phyloP scores from a whole-genome alignment of 2,888 invertebrate genomes.

The Andrena hattorfiana region DNA sequence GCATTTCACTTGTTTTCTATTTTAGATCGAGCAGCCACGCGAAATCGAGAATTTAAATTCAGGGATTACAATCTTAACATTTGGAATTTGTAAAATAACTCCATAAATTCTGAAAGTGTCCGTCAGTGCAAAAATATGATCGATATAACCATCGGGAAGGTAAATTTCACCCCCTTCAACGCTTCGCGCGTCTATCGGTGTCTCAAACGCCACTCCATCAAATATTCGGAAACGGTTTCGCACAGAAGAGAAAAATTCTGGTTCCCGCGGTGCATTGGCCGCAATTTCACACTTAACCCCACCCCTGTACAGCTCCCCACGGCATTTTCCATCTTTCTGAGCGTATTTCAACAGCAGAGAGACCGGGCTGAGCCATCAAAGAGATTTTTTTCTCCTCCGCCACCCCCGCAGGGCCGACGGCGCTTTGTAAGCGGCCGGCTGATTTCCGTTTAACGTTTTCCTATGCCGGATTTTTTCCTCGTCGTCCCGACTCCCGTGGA shows the following conservation, averaged over 20 bases:
- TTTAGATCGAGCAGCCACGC: not conserved
- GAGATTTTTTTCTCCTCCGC: conserved; percentile 69
- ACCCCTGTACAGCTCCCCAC: conserved; percentile 50
- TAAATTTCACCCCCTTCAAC: conserved; percentile 4
- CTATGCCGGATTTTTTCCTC: conserved; percentile 62
- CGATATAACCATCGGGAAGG: not conserved
- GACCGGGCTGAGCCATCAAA: conserved; percentile 75
- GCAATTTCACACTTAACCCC: conserved; percentile 79
- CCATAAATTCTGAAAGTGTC: not conserved
- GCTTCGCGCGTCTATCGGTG: conserved; percentile 9
- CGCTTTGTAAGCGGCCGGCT: conserved; percentile 68
- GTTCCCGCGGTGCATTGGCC: conserved; percentile 57
- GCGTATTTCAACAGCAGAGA: conserved; percentile 69
- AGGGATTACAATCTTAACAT: not conserved
- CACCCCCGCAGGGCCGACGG: conserved; percentile 57
- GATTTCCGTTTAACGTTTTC: conserved; percentile 81
- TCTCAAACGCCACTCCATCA: conserved; percentile 35
- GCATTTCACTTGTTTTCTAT: conserved; percentile 23
- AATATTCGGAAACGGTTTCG: conserved; percentile 45
- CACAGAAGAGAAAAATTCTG: conserved; percentile 43
- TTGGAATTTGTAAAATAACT: not conserved
- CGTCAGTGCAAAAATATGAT: not conserved
- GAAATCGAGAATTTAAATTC: not conserved
- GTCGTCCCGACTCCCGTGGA: not conserved
- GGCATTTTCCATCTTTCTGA: conserved; percentile 73